These are phyloP conservation scores for Diaprepes abbreviatus DNA, from an alignment of 2,888 invertebrate species.

Conservation along the genomic window DNA sequence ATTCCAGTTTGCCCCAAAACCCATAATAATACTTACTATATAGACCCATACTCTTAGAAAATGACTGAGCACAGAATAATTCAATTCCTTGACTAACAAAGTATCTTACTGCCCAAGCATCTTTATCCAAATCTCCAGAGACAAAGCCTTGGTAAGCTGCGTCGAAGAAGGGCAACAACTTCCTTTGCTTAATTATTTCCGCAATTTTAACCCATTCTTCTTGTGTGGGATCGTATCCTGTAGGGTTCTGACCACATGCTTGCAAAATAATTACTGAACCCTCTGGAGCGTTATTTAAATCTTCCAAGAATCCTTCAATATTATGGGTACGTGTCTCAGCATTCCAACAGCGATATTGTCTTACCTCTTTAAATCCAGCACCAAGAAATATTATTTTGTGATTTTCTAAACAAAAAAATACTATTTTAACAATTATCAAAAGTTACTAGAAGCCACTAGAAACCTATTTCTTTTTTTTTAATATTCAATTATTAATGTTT, in stretches of 20 bases:
- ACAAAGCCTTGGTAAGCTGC: conserved; percentile 97
- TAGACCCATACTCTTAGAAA: conserved; percentile 98
- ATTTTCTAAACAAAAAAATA: conserved; percentile 80
- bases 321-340: conserved; percentile 77
- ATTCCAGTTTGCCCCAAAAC: too few species aligned
- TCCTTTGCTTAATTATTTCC: conserved; percentile 84
- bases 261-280: conserved; percentile 92
- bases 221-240: conserved; percentile 94
- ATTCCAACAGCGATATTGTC: conserved; percentile 96
- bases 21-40: conserved; percentile 80
- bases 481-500: too few species aligned
- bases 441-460: too few species aligned
- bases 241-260: conserved; percentile 98
- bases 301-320: conserved; percentile 82
- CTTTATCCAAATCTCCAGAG: conserved; percentile 91
- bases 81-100: conserved; percentile 92
- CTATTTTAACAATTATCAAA: too few species aligned
- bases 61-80: conserved; percentile 91
- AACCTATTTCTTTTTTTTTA: too few species aligned
- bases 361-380: conserved; percentile 84
- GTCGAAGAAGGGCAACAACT: conserved; percentile 93
- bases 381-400: conserved; percentile 89
- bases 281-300: conserved; percentile 83
- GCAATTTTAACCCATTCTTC: conserved; percentile 95
- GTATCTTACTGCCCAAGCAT: conserved; percentile 90